Evolutionary conservation across 2,113 vertebrate species (phyloP), one percentile per base, ranked within the genome.

Genomic region (Pelecanus crispus): DNA sequence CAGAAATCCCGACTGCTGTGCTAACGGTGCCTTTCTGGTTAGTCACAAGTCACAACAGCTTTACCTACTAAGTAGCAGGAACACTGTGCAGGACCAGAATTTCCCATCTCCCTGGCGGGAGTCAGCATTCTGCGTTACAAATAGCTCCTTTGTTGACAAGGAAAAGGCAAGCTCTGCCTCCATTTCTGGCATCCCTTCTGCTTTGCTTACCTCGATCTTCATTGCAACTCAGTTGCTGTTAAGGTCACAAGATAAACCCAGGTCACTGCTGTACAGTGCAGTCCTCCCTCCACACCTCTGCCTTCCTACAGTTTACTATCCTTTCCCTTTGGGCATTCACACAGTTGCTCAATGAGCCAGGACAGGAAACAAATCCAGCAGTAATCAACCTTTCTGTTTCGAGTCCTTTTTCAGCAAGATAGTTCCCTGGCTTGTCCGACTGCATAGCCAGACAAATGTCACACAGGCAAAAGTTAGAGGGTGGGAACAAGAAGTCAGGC

Each of bases 151-250:
- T 88, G 61, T 32, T 68, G 62, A 36, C 49, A 72, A 44, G 36
- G 24, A 24, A 56, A 94, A 80, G 21, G 58, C 38, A 65, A 86
- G 17, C 18, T 59, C 72, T 86, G 73, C 50, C 40, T 80, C 25
- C 36, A 8, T 36, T 74, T 77, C 72, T 92, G 87, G 31, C 55
- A 81, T 42, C 63, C 1, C 0, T 70, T 49, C 70, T 38, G 61
- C 25, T 71, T 49, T 19, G 6, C 0, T 0, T 31, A 29, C 52
- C n/a, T 85, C 18, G 1, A 29, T 22, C 56, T 58, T 50, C 79
- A 55, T 7, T 34, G 49, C 29, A 67, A 25, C 22, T 61, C 34
- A 10, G 36, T 29, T 32, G 9, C 45, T 92, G 74, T 63, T 34
- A 47, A 72, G 59, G 49, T 52, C 62, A 28, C 32, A 34, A 31